phyloP scores from a whole-genome alignment of 1,140 invertebrate species.

The Cotesia typhae region DNA sequence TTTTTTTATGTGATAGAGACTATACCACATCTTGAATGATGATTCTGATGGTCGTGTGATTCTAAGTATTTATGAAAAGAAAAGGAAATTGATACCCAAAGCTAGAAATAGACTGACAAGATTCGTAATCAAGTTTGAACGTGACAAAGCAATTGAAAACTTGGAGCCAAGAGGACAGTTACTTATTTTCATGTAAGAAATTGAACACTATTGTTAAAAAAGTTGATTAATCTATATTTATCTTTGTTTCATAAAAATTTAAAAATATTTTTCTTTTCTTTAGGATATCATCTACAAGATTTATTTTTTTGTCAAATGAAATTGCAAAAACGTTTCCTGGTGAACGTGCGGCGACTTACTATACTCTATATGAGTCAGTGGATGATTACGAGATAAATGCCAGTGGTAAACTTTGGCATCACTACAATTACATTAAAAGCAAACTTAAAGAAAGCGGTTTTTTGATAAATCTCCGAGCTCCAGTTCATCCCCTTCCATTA shows the following conservation, averaged over 20 bases:
- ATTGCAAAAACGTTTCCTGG: background rate
- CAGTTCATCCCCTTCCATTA: background rate
- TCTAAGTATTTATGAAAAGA: background rate
- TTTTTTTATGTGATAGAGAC: background rate
- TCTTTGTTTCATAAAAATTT: background rate
- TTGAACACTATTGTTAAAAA: background rate
- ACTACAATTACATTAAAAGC: conserved; percentile 14
- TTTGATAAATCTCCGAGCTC: no score
- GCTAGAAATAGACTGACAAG: background rate
- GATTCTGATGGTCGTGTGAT: conserved; percentile 3
- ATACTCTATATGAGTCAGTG: conserved; percentile 1
- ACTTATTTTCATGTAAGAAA: conserved; percentile 1
- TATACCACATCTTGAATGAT: conserved; percentile 1
- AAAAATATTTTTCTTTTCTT: background rate
- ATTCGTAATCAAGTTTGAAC: background rate
- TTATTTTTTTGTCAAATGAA: background rate
- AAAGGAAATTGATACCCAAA: background rate
- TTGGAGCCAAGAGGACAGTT: background rate
- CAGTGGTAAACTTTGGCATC: conserved; percentile 20
- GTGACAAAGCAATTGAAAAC: background rate
- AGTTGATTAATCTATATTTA: background rate
- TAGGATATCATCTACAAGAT: background rate
- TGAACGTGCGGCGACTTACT: conserved; percentile 4
- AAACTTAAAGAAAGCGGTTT: background rate
- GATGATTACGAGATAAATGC: background rate